A percentile compares a stretch with the other conserved stretches of the same genome.
Evolutionary conservation across 1,140 invertebrate species (phyloP).

Genomic region (Hylaeus anthracinus): DNA sequence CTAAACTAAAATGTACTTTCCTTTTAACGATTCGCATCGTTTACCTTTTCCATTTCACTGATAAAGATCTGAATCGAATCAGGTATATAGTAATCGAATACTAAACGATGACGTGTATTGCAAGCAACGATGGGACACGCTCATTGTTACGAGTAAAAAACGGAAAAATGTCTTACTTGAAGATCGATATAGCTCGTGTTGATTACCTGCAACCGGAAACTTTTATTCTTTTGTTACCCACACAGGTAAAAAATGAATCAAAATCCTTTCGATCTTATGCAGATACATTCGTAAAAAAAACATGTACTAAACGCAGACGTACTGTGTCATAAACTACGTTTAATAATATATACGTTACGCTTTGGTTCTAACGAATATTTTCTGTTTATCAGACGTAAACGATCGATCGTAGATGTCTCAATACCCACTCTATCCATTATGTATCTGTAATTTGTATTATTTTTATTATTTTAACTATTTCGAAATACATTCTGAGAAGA

Average conservation of each 20-base stretch:
- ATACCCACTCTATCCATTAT: background rate
- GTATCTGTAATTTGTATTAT: background rate
- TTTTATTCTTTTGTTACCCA: too few relatives aligned
- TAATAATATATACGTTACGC: background rate
- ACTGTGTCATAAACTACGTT: background rate
- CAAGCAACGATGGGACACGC: too few relatives aligned
- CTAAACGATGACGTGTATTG: too few relatives aligned
- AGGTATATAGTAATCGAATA: too few relatives aligned
- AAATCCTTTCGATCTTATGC: background rate
- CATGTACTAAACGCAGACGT: background rate
- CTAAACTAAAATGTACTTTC: too few relatives aligned
- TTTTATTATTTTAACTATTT: background rate
- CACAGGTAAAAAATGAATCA: background rate
- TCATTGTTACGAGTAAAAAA: too few relatives aligned
- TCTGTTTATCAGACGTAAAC: background rate
- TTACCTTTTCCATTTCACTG: too few relatives aligned
- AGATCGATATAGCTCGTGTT: background rate
- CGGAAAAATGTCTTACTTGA: too few relatives aligned
- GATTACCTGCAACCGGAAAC: background rate
- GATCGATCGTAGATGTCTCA: background rate
- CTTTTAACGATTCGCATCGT: too few relatives aligned
- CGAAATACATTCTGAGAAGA: constrained; percentile 3
- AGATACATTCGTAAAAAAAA: background rate
- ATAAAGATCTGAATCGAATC: too few relatives aligned
- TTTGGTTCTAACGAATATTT: background rate